Conservation (phyloP, 2,888 invertebrate species). For the Priapulus caudatus region DNA sequence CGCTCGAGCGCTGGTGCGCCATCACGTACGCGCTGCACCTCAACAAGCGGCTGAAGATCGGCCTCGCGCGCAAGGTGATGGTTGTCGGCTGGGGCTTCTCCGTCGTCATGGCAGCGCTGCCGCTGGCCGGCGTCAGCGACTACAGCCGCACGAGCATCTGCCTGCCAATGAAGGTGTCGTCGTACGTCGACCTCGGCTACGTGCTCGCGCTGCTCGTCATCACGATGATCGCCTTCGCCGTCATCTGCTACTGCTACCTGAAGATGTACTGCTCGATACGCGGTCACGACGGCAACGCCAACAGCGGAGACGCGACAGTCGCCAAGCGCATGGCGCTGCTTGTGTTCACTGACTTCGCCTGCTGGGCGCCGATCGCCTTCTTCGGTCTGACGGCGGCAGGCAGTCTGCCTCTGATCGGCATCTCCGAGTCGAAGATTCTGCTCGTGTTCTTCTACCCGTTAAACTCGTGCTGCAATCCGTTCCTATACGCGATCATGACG, state of each 20-base stretch:
- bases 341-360: conserved; percentile 91
- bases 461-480: conserved; percentile 95
- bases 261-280: conserved; percentile 96
- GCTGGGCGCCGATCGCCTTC: conserved; percentile 96
- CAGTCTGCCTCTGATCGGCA: conserved; percentile 72
- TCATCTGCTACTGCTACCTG: conserved; percentile 86
- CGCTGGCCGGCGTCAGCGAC: conserved; percentile 68
- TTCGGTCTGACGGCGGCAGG: conserved; percentile 86
- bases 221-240: conserved; percentile 84
- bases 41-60: conserved; percentile 78
- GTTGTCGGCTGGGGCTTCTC: conserved; percentile 82
- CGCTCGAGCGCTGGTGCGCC: conserved; percentile 63
- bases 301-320: conserved; percentile 88
- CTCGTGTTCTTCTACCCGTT: conserved; percentile 89
- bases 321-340: conserved; percentile 92
- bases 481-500: conserved; percentile 90
- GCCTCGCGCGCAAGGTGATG: conserved; percentile 85
- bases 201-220: conserved; percentile 78
- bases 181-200: conserved; percentile 61
- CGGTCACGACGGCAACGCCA: conserved; percentile 62
- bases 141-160: conserved; percentile 94
- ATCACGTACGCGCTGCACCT: conserved; percentile 72
- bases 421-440: conserved; percentile 79
- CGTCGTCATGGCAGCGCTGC: conserved; percentile 70
- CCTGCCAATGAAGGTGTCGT: conserved; percentile 79